Evolutionary conservation across 2,888 invertebrate genomes (phyloP), one percentile per base, ranked within the genome.

Genomic region (Hirtodrosophila trivittata): DNA sequence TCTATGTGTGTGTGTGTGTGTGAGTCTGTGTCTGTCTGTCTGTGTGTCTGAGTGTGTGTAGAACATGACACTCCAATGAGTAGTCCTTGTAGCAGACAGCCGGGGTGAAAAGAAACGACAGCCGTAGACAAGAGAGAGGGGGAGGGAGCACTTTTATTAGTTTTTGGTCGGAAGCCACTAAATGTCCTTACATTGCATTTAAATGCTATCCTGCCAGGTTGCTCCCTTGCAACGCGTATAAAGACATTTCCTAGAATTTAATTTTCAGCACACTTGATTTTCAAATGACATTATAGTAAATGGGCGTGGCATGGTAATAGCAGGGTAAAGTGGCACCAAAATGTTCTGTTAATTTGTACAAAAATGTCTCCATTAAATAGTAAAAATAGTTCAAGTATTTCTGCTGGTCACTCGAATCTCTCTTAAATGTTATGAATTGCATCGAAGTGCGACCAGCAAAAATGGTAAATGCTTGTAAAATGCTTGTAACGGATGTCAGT

Each of bases 251-350:
- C 45, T 21, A 63, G 60, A 76, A 86, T 80, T 83, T 63, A 71
- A 83, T 81, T 86, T 86, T 71, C 74, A 74, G 76, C 83, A 69
- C 64, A 67, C 68, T 86, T 78, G 65, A 86, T 69, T 78, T 60
- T 69, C 42, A 67, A 66, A 85, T 63, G 70, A 32, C 50, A 16
- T 42, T 16, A 21, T 21, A 21, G 18, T 21, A 21, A 21, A 3
- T 5, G 18, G 2, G 2, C 5, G 28, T 4, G 2, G 9, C 5
- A n/a, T 28, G 28, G 28, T 28, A 28, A 7, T 7, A 9, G 13
- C n/a, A 8, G 21, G 8, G 30, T 1, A 26, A 10, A 16, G 37
- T 14, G 8, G 13, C 8, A 35, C 6, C 47, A 41, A 66, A 66
- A 68, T 83, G 54, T 65, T 42, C 62, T 60, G 68, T 65, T 84